Base-by-base conservation (phyloP, 53 echinoderm and acorn worm genomes). In the Holothuria leucospilota region DNA sequence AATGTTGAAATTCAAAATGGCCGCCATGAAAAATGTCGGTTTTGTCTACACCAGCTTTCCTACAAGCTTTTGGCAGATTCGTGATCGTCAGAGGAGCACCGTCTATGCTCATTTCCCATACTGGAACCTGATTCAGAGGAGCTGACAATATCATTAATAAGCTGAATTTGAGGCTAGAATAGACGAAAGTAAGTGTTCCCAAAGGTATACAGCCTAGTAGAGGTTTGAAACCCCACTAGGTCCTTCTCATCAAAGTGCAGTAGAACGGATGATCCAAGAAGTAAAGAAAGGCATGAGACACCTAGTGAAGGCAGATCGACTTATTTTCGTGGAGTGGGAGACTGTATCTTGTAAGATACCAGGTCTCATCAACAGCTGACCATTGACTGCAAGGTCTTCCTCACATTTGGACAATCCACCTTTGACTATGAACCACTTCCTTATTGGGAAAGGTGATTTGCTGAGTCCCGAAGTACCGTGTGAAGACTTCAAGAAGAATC, bases 211-310 rank as follows among this genome's bases (percentile, higher is more conserved):
- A 38, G 63, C 39, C 71, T 61, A 86, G 63, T 82, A 80, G 91
- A 82, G 66, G 59, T 92, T 92, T 68, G 88, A 89, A 51, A 89
- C 92, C 12, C 86, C 88, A 38, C 88, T 81, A 27, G 86, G 89
- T 51, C 85, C 89, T 49, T 86, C 86, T 67, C 89, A 85, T 62
- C 89, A 91, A 78, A 89, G 88, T 59, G 71, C 94, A 65, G 92
- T 94, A 29, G 91, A 94, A 82, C 81, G 94, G 16, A 89, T 91
- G 89, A 91, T 94, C 13, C 94, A 94, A 52, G 94, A 94, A 49
- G 94, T 94, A 8, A 91, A 94, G 75, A 91, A 86, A 61, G 89
- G 82, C 29, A 88, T 89, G 86, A 70, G 85, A 39, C 91, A 91
- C 74, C 85, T 91, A 46, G 90, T 91, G 67, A 91, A 91, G 51